phyloP scores from a whole-genome alignment of 1,140 invertebrate genomes.

The Aplysia californica region DNA sequence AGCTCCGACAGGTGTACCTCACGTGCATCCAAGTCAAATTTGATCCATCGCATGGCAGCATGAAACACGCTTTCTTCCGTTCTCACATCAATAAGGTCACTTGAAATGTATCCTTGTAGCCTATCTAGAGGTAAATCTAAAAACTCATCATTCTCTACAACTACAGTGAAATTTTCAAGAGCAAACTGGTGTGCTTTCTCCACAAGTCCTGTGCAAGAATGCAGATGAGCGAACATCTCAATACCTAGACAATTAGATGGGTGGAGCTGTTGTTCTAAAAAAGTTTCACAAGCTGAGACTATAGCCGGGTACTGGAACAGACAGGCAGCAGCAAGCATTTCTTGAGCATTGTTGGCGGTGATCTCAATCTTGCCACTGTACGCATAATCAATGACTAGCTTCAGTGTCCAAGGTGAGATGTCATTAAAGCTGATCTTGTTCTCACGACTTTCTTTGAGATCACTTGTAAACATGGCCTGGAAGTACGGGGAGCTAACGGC shows the following conservation, averaged over 20 bases:
- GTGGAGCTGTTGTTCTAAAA: conserved; percentile 65
- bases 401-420: conserved; percentile 67
- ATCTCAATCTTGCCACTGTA: conserved; percentile 67
- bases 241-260: conserved; percentile 68
- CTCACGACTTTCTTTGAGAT: conserved; percentile 65
- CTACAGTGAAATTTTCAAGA: conserved; percentile 64
- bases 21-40: conserved; percentile 62
- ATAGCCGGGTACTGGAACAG: conserved; percentile 68
- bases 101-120: conserved; percentile 57
- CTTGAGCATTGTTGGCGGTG: conserved; percentile 66
- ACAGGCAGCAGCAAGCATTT: conserved; percentile 66
- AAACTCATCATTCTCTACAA: conserved; percentile 66
- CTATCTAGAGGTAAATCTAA: conserved; percentile 62
- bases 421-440: conserved; percentile 64
- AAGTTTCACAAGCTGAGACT: conserved; percentile 63
- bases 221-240: conserved; percentile 64
- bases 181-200: conserved; percentile 58
- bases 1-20: conserved; percentile 53
- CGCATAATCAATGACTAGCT: conserved; percentile 67
- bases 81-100: conserved; percentile 65
- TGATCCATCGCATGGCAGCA: conserved; percentile 66
- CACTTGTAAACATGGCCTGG: conserved; percentile 69
- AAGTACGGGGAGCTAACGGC: conserved; percentile 69
- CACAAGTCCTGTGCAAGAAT: conserved; percentile 62
- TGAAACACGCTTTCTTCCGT: conserved; percentile 68